Conservation (phyloP, 2,797 vertebrate genomes). For the Chloroceryle inda region DNA sequence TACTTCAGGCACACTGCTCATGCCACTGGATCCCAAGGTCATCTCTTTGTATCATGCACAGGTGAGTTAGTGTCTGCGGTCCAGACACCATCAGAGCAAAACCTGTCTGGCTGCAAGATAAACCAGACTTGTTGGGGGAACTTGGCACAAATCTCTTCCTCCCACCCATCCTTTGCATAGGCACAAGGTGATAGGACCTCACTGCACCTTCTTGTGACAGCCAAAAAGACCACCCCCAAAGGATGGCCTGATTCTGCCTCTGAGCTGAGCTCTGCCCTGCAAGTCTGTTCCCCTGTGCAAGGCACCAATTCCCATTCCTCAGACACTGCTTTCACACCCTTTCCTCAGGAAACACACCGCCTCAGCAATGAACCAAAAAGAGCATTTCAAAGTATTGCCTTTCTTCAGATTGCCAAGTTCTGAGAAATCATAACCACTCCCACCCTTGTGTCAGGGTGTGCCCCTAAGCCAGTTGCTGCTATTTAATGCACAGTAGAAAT, state of each 20-base stretch:
- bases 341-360: accelerated
- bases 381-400: neutral
- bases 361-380: neutral
- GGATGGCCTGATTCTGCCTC: neutral
- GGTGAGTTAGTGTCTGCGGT: neutral
- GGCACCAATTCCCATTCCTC: neutral
- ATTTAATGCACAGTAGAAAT: neutral
- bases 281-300: neutral
- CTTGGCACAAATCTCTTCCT: neutral
- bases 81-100: neutral
- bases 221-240: neutral
- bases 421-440: neutral
- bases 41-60: neutral
- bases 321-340: neutral
- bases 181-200: accelerated
- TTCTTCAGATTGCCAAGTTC: neutral
- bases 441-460: neutral
- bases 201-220: neutral
- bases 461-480: neutral
- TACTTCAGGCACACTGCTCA: neutral
- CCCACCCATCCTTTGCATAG: accelerated
- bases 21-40: neutral
- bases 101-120: neutral
- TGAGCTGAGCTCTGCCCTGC: neutral
- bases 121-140: neutral